phyloP scores from a whole-genome alignment of 2,888 invertebrate species.

The Caenorhabditis auriculariae region DNA sequence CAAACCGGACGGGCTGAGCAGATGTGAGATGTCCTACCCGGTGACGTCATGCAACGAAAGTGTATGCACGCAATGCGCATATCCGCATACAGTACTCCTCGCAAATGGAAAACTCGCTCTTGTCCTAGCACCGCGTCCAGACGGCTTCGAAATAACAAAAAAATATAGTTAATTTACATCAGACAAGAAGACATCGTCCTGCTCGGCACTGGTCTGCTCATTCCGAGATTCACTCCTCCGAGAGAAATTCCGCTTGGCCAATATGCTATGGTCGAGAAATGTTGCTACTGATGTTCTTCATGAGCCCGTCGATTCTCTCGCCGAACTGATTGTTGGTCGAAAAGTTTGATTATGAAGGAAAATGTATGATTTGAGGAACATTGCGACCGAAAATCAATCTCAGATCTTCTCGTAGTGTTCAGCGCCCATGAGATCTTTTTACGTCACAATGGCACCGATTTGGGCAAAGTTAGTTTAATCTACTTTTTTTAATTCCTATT shows the following conservation, averaged over 20 bases:
- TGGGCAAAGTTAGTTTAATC: constrained; percentile 1
- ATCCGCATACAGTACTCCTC: no score
- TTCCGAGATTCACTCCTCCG: constrained; percentile 5
- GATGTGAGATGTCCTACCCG: no score
- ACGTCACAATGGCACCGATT: not conserved
- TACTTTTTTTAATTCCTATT: no score
- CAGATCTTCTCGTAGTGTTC: constrained; percentile 16
- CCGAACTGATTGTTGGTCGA: constrained; percentile 20
- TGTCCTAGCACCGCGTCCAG: not conserved
- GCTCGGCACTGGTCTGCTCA: constrained; percentile 21
- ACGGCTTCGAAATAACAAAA: not conserved
- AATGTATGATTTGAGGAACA: constrained; percentile 4
- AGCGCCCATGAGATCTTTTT: constrained; percentile 7
- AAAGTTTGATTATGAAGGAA: constrained; percentile 5
- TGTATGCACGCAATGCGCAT: no score
- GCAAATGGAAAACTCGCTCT: no score
- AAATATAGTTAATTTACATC: not conserved
- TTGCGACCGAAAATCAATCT: constrained; percentile 2
- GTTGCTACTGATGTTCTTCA: constrained; percentile 28
- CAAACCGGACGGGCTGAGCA: no score
- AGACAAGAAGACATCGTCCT: not conserved
- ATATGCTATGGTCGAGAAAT: constrained; percentile 8
- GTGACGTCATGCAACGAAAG: no score
- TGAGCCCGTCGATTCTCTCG: constrained; percentile 11
- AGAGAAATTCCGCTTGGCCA: constrained; percentile 28